Base-by-base conservation (phyloP, 2,888 invertebrate genomes). In the Lysandra bellargus region DNA sequence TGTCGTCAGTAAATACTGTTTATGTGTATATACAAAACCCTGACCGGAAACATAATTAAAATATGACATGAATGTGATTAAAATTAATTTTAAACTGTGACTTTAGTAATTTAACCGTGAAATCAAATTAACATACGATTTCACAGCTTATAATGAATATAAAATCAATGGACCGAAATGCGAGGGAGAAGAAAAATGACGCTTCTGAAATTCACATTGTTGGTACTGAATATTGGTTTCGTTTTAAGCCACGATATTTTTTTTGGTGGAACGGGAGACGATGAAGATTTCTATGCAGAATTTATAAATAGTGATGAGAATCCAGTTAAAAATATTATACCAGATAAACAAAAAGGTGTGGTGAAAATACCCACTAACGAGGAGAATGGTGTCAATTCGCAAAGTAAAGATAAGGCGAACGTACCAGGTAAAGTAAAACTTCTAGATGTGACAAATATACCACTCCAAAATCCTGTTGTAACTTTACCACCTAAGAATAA, bases 91-190 rank as follows among this genome's bases (percentile, higher is more conserved):
- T 33, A 9, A 69, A 69, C 30, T 69, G 30, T 69, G 64, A 33
- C 64, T 69, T 69, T 30, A 30, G 30, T 69, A 69, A 69, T 69
- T 30, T 12, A 69, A 30, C 64, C 30, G 64, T 69, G 3, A 69
- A 69, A 69, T 69, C 30, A 69, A 69, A 69, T 69, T 69, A 69
- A 30, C 64, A 69, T 30, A 69, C 12, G 64, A 14, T 69, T 69
- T 69, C 64, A 69, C 64, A 30, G 61, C n/a, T 61, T 23, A 12
- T 69, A 69, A 69, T 12, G 30, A 33, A 30, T 69, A 69, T 69
- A 69, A 69, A 69, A 30, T 69, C 30, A 30, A 30, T 12, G 23
- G 14, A 69, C 12, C 30, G 9, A 30, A 30, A 30, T 64, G 4
- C 9, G 23, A 14, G 30, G 9, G 30, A 64, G 30, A 64, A 64